A percentile compares a stretch with the other conserved stretches of the same genome.
phyloP scores from a whole-genome alignment of 2,113 vertebrate genomes.

The Corvus moneduloides region DNA sequence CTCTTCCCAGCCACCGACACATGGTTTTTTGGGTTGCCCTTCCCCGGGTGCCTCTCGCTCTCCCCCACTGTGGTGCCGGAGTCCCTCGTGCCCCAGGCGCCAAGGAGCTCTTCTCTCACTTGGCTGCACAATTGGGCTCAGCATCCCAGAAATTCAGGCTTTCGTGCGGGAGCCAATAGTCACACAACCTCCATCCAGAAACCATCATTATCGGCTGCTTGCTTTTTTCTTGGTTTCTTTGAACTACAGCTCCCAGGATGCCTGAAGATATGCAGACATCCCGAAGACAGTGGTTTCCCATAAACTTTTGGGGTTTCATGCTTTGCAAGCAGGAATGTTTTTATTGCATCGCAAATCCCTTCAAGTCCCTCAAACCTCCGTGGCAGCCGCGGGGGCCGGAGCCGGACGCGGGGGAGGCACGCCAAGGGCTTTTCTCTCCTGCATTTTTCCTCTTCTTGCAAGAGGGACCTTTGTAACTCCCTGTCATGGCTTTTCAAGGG shows the following conservation, averaged over 20 bases:
- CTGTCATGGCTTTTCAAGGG: neutral
- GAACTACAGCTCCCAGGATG: constrained; percentile 72
- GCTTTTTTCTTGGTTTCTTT: constrained; percentile 53
- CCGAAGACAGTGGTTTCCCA: constrained; percentile 71
- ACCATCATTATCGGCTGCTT: constrained; percentile 32
- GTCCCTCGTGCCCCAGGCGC: neutral
- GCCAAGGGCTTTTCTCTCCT: neutral
- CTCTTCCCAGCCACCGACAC: rapidly evolving
- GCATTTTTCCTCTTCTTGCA: neutral
- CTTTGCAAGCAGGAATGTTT: constrained; percentile 69
- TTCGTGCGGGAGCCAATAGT: constrained; percentile 61
- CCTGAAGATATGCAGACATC: constrained; percentile 71
- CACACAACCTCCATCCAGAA: constrained; percentile 59
- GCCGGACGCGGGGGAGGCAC: rapidly evolving
- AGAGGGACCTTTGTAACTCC: neutral
- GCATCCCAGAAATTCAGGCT: constrained; percentile 53
- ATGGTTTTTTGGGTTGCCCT: neutral
- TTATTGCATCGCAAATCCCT: constrained; percentile 44
- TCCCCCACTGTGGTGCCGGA: neutral
- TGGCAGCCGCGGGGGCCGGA: neutral
- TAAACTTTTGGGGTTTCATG: constrained; percentile 70
- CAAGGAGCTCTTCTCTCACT: neutral
- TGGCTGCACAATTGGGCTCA: constrained; percentile 49
- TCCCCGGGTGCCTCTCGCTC: neutral
- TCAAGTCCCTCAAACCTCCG: constrained; percentile 13